A percentile compares a stretch with the other conserved stretches of the same genome.
Conservation (phyloP, 1,140 invertebrate species). For the Sitophilus oryzae region DNA sequence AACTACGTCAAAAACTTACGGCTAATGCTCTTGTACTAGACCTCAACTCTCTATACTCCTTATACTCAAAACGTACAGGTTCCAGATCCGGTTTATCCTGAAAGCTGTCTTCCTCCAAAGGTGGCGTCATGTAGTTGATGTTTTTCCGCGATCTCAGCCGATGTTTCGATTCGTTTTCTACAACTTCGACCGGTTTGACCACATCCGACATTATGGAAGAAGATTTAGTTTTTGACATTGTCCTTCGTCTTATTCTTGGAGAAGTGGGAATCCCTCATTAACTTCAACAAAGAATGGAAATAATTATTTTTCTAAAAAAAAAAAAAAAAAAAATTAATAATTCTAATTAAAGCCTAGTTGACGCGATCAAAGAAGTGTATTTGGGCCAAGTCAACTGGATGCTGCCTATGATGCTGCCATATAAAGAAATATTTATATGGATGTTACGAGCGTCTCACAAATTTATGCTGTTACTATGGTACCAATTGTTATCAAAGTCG, state of each 20-base stretch:
- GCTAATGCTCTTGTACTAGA: constrained; percentile 33
- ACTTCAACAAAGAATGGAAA: constrained; percentile 8
- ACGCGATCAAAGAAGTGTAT: too few species aligned
- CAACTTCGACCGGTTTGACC: constrained; percentile 29
- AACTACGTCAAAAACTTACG: constrained; percentile 27
- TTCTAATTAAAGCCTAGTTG: too few species aligned
- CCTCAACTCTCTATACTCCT: constrained; percentile 31
- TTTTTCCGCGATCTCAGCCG: constrained; percentile 35
- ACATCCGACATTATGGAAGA: constrained; percentile 33
- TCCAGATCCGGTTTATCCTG: constrained; percentile 27
- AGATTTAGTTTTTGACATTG: constrained; percentile 35
- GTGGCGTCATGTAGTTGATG: constrained; percentile 34
- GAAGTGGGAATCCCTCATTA: constrained; percentile 23
- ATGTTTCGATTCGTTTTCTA: constrained; percentile 31
- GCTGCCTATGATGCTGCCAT: too few species aligned
- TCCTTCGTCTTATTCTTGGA: constrained; percentile 16
- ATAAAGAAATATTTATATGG: too few species aligned
- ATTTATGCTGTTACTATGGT: too few species aligned
- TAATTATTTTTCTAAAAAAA: constrained; percentile 5
- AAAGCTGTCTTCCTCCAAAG: constrained; percentile 36
- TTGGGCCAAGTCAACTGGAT: too few species aligned
- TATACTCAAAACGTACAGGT: constrained; percentile 22
- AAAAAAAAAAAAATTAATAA: too few species aligned
- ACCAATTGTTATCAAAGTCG: too few species aligned
- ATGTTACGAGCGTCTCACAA: too few species aligned